Evolutionary conservation across 2,113 vertebrate species (phyloP), one percentile per base, ranked within the genome.

Genomic region (Phoxinus phoxinus): DNA sequence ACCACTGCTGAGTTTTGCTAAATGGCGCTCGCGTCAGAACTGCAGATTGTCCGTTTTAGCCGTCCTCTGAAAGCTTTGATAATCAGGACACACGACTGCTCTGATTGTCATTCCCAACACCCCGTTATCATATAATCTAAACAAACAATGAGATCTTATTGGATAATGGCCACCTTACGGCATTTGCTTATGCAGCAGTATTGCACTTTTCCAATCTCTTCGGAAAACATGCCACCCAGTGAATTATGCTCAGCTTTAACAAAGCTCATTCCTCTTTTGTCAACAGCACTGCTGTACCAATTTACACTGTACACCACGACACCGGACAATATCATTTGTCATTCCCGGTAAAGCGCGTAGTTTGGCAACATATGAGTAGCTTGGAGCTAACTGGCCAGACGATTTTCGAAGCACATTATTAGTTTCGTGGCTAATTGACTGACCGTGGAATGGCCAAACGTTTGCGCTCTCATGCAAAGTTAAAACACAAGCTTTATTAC

Each of bases 101-200:
- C 65, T 56, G 48, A 83, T 83, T 83, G 67, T 83, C 90, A 92
- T 93, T 91, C 92, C 92, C 91, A 93, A 93, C 91, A 89, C 27
- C 44, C 78, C 78, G 30, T 86, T 88, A 73, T 67, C 78, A 86
- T 56, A 17, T 21, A n/a, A 83, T 92, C 91, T 86, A 92, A 90
- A 80, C 86, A 86, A 90, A 74, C 30, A 61, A 41, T 51, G 86
- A 90, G 56, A 86, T 77, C 73, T 73, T 48, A 81, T 32, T 65
- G 90, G 83, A 92, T 94, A 91, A 94, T 92, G 92, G 65, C 13
- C 48, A 51, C 87, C 46, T 84, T 79, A 91, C 90, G 78, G 82
- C 90, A 92, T 94, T 92, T 93, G 93, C 93, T 93, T 93, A 93
- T 91, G 92, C 91, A 93, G 93, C 93, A 91, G 82, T 72, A 88